Base-by-base conservation (phyloP, 92 coral and sea anemone species). In the Zoanthus solanderi region DNA sequence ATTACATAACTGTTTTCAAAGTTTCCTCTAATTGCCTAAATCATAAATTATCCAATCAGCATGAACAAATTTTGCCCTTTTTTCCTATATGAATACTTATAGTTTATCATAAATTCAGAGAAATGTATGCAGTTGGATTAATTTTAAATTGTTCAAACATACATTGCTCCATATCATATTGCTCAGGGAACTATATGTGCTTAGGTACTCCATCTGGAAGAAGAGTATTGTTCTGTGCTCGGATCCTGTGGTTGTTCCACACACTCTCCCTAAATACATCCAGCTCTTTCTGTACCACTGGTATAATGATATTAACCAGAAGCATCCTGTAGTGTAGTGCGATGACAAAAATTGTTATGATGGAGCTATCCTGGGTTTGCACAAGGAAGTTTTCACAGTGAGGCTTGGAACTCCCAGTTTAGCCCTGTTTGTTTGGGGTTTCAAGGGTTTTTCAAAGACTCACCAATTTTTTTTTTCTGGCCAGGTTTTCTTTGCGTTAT, bases 211-310 rank as follows among this genome's bases (percentile, higher is more conserved):
- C 73, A 68, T 68, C 71, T 65, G 71, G 71, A 65, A 65, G 71
- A 65, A 65, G 71, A 65, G 71, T 65, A 65, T 65, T 65, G 71
- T 65, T 17, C 47, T 71, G 75, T 71, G 75, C 75, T 71, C 75
- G 75, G 75, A 71, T 71, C 75, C 75, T 71, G 75, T 71, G 75
- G 46, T 71, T 71, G 47, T 71, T 71, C 75, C 48, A 32, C 75
- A 32, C 75, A 71, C 75, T 71, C 46, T 71, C 32, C 75, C 75
- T 71, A 71, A 71, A 71, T 71, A 71, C 75, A 71, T 71, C 48
- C 75, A 71, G 75, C 75, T 71, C 75, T 71, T 71, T 71, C 75
- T 71, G 75, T 71, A 71, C 75, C 75, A 71, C 75, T 71, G 75
- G 75, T 32, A 71, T 32, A 44, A 71, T 71, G 47, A 71, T 71